These are phyloP conservation scores for Volucella inanis DNA, from an alignment of 2,888 invertebrate genomes.

Conservation along the genomic window DNA sequence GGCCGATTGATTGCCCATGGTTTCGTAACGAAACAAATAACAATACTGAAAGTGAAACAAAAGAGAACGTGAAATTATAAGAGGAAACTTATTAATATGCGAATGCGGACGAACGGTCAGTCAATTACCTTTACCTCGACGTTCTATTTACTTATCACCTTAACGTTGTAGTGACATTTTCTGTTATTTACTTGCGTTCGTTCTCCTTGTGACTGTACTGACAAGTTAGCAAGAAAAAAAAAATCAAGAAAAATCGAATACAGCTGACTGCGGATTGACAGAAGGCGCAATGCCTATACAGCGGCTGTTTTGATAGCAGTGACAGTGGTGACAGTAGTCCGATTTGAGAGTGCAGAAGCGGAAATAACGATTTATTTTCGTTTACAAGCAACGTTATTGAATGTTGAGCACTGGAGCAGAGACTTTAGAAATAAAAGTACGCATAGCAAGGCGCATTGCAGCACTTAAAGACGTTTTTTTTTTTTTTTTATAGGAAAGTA, in stretches of 20 bases:
- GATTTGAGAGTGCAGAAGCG: no score
- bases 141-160: constrained; percentile 44
- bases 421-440: no score
- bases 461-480: no score
- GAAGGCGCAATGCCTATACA: neutral
- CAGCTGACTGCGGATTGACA: constrained; percentile 11
- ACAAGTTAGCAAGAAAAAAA: neutral
- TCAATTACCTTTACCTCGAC: constrained; percentile 16
- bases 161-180: constrained; percentile 30
- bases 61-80: constrained; percentile 12
- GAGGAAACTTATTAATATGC: constrained; percentile 8
- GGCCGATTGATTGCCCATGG: constrained; percentile 77
- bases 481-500: no score
- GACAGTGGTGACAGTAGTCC: no score
- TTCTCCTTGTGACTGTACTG: constrained; percentile 24
- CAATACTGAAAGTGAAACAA: neutral
- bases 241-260: no score
- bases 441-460: no score
- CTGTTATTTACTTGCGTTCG: constrained; percentile 7
- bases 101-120: neutral
- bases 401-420: no score
- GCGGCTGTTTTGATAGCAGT: no score
- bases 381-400: no score
- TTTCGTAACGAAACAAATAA: constrained; percentile 25
- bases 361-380: no score